Base-by-base conservation (phyloP, 37 sponge, comb jelly and placozoan species). In the Aphrocallistes beatrix region DNA sequence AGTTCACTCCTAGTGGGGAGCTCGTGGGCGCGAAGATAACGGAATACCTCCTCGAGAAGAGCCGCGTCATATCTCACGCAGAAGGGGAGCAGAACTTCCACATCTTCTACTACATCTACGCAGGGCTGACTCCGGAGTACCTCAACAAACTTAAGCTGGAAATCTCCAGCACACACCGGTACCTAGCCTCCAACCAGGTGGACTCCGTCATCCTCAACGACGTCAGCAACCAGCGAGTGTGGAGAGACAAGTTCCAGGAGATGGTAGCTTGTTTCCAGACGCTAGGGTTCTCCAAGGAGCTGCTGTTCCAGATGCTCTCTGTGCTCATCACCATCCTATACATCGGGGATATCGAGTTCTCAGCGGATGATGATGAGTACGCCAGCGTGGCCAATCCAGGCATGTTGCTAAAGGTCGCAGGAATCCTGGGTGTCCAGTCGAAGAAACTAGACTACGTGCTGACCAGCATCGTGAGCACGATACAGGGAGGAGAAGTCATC, bases 81-180 rank as follows among this genome's bases (percentile, higher is more conserved):
- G 85, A 92, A 34, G 84, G 86, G 51, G 95, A 94, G 88, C 89
- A 84, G 86, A 94, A 94, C 69, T 94, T 94, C 51, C 95, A 94
- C 83, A 90, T 94, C 60, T 91, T 94, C 83, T 94, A 94, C 82
- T 94, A 94, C 49, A 51, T 94, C 40, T 37, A 90, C 86, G 89
- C 92, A 28, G 95, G 95, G 16, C 85, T 94, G 36, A 48, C 51
- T 13, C 39, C 81, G 19, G 48, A 85, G 21, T 82, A 82, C 28
- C 38, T 51, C 23, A 51, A 85, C 3, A 39, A 81, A 36, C 82
- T 92, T 23, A 8, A 83, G 32, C 85, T 92, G n/a, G 85, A 38
- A 13, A 42, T 0, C 8, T 47, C 38, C 8, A 38, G 51, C 81
- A 38, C 19, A 28, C 85, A 38, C 83, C 75, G 75, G 75, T 60